Evolutionary conservation across 2,797 vertebrate genomes (phyloP), one percentile per base, ranked within the genome.

Genomic region (Cryptoblepharus egeriae): DNA sequence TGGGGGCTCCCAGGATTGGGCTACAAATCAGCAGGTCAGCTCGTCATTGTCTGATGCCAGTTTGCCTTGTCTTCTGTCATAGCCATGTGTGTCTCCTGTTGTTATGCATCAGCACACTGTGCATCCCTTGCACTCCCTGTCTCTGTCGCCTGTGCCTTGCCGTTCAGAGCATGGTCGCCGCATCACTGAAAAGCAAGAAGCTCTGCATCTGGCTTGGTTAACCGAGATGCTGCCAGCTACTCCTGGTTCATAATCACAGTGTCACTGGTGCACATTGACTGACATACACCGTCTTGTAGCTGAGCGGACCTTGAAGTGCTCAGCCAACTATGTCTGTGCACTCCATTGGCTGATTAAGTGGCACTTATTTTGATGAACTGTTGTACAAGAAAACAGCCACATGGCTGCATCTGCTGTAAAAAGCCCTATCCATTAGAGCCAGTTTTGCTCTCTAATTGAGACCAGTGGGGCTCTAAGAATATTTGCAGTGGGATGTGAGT

Each of bases 1-100:
- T 88, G 92, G 95, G 95, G 93, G 89, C 91, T 90, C 95, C 94
- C 92, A 86, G 88, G 93, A 95, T 89, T 92, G 78, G 85, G 90
- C 68, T 42, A 80, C 72, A 39, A 73, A 80, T 90, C 81, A 81
- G 88, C 93, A 93, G 95, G 93, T 94, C 94, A 94, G 93, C 93
- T 92, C 92, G 65, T 93, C n/a, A 24, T 92, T 90, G 88, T 92
- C 83, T 87, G 84, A 85, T 88, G 87, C 93, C 80, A 84, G 88
- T 92, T 89, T 88, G 90, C 91, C 83, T 49, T 91, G 92, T 92
- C 89, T 91, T 88, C 91, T 1, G 87, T 93, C 35, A 63, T 93
- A 77, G 73, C 88, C 70, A 88, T 93, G 89, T 94, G 89, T 94
- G 91, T 76, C 80, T 84, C 77, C 85, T 77, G 80, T 87, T 89